Conservation (phyloP, 2,888 invertebrate species). For the Drosophila limbata region DNA sequence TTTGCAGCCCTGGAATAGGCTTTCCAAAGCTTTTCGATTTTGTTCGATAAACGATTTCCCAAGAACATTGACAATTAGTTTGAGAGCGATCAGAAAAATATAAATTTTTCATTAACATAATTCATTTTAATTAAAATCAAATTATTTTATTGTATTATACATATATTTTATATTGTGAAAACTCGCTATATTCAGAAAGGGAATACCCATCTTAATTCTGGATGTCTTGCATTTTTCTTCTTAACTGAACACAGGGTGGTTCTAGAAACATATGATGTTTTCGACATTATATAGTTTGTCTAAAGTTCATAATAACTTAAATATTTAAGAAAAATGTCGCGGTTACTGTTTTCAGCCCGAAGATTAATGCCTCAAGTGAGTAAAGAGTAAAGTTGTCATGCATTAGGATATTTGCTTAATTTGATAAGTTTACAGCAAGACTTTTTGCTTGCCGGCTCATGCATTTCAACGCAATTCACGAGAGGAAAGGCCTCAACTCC, state of each 20-base stretch:
- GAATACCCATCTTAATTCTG: conserved; percentile 4
- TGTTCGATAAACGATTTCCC: neutral
- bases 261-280: conserved; percentile 51
- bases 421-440: conserved; percentile 55
- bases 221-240: neutral
- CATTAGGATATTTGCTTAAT: conserved; percentile 1
- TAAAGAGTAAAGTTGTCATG: neutral
- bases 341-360: conserved; percentile 62
- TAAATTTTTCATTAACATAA: neutral
- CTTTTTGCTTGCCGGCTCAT: conserved; percentile 70
- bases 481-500: conserved; percentile 88
- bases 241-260: conserved; percentile 49
- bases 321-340: conserved; percentile 54
- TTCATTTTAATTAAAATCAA: conserved; percentile 1
- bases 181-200: conserved; percentile 1
- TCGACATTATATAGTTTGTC: conserved; percentile 44
- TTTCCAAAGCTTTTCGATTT: neutral
- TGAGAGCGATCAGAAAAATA: neutral
- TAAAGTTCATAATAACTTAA: conserved; percentile 41
- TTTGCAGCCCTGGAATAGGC: neutral
- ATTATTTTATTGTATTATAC: neutral
- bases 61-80: neutral
- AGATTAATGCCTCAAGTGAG: conserved; percentile 65
- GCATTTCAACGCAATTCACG: conserved; percentile 49
- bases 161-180: conserved; percentile 7